Base-by-base conservation (phyloP, 2,797 vertebrate genomes). In the Gadopsis bispinosus region DNA sequence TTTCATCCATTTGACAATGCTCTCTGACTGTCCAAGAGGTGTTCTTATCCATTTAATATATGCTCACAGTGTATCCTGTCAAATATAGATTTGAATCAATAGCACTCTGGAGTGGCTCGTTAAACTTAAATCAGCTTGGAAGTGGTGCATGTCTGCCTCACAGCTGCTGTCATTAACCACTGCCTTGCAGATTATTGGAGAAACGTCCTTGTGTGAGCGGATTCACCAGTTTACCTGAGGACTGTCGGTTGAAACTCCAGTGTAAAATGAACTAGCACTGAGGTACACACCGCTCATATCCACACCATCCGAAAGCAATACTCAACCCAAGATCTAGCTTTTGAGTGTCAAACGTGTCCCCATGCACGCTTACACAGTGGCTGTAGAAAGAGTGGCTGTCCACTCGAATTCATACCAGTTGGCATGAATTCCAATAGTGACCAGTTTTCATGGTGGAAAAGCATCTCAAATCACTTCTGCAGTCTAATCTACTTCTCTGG, bases 51-150 rank as follows among this genome's bases (percentile, higher is more conserved):
- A 92, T 95, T 95, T 95, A 95, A 95, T 95, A 94, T 94, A 95
- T 95, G 94, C 94, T 95, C 91, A 88, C 88, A 91, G 94, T 94
- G 94, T 94, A 94, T 95, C 94, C 95, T 95, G 95, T 95, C 95
- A 95, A 95, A 96, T 94, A 94, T 93, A 95, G 95, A 95, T 96
- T 94, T 95, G 92, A 96, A 96, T 96, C 95, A 94, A 96, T 96
- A 95, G 91, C 91, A 93, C 93, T 95, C 93, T 94, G 87, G 93
- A 95, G 95, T 94, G 94, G 94, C 95, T 95, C 92, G 94, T 96
- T 96, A 95, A 95, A 96, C 94, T 94, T 95, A 94, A 95, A 96
- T 95, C 95, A 95, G 94, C 93, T 94, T 94, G 94, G 91, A 94
- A 95, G 94, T 95, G 92, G 94, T 91, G 93, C 95, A 95, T 95